Conservation (phyloP, 1,140 invertebrate genomes). For the Trichogramma pretiosum region DNA sequence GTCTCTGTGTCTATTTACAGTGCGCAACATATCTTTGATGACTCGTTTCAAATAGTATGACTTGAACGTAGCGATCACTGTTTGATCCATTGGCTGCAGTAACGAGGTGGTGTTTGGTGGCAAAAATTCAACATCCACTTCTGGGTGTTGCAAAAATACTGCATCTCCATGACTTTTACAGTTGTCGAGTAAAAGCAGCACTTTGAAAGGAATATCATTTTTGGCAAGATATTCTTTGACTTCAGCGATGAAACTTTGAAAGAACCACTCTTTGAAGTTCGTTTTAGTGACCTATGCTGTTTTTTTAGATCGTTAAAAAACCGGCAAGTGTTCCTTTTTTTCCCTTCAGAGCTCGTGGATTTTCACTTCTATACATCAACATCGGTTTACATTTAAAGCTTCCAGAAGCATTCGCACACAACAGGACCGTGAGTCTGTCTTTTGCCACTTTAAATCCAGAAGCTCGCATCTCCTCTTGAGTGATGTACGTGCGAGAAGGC, state of each 20-base stretch:
- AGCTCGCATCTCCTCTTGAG: conserved; percentile 32
- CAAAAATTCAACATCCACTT: conserved; percentile 39
- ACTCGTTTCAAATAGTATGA: conserved; percentile 13
- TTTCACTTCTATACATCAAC: conserved; percentile 37
- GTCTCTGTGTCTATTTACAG: conserved; percentile 16
- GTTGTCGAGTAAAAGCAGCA: conserved; percentile 43
- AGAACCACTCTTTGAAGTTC: conserved; percentile 36
- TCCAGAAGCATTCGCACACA: conserved; percentile 38
- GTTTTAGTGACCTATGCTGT: conserved; percentile 38
- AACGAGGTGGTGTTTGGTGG: conserved; percentile 41
- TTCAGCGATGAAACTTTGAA: conserved; percentile 21
- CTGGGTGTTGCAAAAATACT: conserved; percentile 25
- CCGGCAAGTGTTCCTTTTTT: conserved; percentile 31
- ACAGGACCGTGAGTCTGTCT: conserved; percentile 40
- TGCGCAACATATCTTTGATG: conserved; percentile 20
- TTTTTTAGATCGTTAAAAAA: conserved; percentile 37
- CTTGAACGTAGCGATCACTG: conserved; percentile 33
- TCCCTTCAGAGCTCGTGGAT: conserved; percentile 38
- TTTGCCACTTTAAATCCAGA: conserved; percentile 41
- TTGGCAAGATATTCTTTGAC: conserved; percentile 25
- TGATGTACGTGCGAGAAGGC: conserved; percentile 37
- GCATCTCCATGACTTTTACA: conserved; percentile 32
- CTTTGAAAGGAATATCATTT: conserved; percentile 38
- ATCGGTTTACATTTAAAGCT: conserved; percentile 40
- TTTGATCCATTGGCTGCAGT: conserved; percentile 43